Conservation (phyloP, 1,140 invertebrate genomes). For the Melipona quadrifasciata region DNA sequence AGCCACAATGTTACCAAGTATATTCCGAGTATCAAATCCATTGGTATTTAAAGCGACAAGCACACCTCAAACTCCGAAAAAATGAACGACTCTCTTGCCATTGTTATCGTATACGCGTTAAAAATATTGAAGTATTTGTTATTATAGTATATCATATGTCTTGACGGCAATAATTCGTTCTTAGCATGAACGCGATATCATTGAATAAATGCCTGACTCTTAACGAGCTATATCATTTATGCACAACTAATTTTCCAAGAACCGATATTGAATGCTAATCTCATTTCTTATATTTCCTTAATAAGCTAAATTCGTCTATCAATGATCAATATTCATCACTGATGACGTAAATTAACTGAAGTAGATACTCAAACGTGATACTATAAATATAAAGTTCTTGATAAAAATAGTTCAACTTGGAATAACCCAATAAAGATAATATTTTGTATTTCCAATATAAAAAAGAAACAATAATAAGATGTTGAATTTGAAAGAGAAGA, state of each 20-base stretch:
- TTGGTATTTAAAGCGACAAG: slow-evolving; percentile 85
- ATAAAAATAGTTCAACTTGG: not conserved
- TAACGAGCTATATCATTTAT: slow-evolving; percentile 57
- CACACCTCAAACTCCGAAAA: slow-evolving; percentile 80
- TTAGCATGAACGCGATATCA: slow-evolving; percentile 45
- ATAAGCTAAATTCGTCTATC: not conserved
- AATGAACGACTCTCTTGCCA: slow-evolving; percentile 64
- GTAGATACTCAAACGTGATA: not conserved
- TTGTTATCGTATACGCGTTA: slow-evolving; percentile 31
- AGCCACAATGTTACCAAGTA: slow-evolving; percentile 93
- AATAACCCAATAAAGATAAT: not conserved
- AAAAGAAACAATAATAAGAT: no score
- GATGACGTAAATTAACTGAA: not conserved
- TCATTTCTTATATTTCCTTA: not conserved
- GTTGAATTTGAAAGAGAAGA: not conserved
- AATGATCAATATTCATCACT: not conserved
- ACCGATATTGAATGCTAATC: not conserved
- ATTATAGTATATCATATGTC: slow-evolving; percentile 29
- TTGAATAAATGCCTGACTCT: slow-evolving; percentile 59
- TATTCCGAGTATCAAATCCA: slow-evolving; percentile 95
- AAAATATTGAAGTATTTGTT: slow-evolving; percentile 62
- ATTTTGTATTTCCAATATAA: not conserved
- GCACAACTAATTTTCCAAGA: slow-evolving; percentile 24
- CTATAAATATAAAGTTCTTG: not conserved
- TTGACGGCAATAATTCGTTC: slow-evolving; percentile 19